These are phyloP conservation scores for Andrena dorsata DNA, from an alignment of 2,888 invertebrate species.

Conservation along the genomic window DNA sequence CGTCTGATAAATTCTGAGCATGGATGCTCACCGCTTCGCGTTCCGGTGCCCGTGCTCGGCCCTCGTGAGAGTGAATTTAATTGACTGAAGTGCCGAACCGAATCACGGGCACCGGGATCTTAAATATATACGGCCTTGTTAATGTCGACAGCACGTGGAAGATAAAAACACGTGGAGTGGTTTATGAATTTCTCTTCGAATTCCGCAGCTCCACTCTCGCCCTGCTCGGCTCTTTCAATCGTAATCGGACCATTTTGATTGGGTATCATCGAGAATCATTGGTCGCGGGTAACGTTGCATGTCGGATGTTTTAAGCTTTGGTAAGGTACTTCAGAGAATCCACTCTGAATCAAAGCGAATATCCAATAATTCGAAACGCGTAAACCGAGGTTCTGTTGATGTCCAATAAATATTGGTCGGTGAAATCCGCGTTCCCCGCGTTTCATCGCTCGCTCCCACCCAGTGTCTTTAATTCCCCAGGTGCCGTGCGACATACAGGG, in stretches of 20 bases:
- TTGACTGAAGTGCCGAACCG: constrained; percentile 65
- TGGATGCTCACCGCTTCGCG: constrained; percentile 15
- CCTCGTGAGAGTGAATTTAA: constrained; percentile 66
- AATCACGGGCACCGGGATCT: constrained; percentile 36
- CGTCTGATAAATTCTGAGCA: constrained; percentile 38
- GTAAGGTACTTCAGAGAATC: too few relatives aligned
- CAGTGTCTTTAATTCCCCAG: neutral
- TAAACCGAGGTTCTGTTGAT: too few relatives aligned
- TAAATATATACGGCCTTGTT: constrained; percentile 14
- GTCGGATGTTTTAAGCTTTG: too few relatives aligned
- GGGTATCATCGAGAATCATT: too few relatives aligned
- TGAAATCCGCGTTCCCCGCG: too few relatives aligned
- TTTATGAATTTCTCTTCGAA: neutral
- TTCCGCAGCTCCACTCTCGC: too few relatives aligned
- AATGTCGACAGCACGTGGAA: constrained; percentile 29
- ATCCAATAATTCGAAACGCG: neutral
- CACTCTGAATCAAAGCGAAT: too few relatives aligned
- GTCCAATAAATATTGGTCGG: too few relatives aligned
- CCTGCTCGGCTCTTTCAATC: too few relatives aligned
- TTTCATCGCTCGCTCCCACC: neutral
- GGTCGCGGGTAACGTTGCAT: too few relatives aligned
- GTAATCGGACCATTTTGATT: too few relatives aligned
- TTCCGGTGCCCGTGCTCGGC: constrained; percentile 41
- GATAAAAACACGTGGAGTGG: neutral
- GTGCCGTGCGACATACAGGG: neutral